Percentiles rank a stretch among this genome's conserved stretches.
phyloP scores from a whole-genome alignment of 2,888 invertebrate genomes.

The Synergus laeviventris region DNA sequence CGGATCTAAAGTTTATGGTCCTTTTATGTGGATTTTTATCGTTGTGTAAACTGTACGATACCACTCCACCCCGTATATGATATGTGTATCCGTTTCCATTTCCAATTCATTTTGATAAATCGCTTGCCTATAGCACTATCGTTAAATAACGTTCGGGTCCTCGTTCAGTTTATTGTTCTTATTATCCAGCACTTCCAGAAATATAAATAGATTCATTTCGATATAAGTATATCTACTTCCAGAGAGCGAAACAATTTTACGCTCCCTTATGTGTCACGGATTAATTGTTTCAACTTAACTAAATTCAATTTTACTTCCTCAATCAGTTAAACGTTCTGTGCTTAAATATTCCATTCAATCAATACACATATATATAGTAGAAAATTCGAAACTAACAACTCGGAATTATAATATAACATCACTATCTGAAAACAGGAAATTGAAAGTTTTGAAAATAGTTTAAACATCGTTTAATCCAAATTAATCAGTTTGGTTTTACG shows the following conservation, averaged over 20 bases:
- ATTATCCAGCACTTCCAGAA: background rate
- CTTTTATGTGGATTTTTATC: slow-evolving; percentile 72
- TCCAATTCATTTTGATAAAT: slow-evolving; percentile 66
- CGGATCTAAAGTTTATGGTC: slow-evolving; percentile 63
- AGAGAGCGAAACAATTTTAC: background rate
- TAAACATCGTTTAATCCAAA: background rate
- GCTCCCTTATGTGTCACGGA: background rate
- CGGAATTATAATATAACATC: slow-evolving; percentile 41
- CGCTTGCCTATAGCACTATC: background rate
- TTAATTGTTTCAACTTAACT: background rate
- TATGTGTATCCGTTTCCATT: slow-evolving; percentile 65
- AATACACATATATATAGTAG: too few species aligned
- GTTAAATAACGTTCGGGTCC: background rate
- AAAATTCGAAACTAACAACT: too few species aligned
- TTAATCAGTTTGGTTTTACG: slow-evolving; percentile 3
- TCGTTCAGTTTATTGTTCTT: background rate
- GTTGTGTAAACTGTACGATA: slow-evolving; percentile 69
- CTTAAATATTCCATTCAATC: too few species aligned
- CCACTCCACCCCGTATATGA: slow-evolving; percentile 47
- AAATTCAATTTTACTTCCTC: too few species aligned
- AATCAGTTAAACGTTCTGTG: too few species aligned
- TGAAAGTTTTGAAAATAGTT: background rate
- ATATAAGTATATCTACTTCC: background rate
- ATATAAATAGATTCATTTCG: background rate
- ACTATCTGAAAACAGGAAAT: slow-evolving; percentile 33